Base-by-base conservation (phyloP, 2,888 invertebrate species). In the Drosophila limbata region DNA sequence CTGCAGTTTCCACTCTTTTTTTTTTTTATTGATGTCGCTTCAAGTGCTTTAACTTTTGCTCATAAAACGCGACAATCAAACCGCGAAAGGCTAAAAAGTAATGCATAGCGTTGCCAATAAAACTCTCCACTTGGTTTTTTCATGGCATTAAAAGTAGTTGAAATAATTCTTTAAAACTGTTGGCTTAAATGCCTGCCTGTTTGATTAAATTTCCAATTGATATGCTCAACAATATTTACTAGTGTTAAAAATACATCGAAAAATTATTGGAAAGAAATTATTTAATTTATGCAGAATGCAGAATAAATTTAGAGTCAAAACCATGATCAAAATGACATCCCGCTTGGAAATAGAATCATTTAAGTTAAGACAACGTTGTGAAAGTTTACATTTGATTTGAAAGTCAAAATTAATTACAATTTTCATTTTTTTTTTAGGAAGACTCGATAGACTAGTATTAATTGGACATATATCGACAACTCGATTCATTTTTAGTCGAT, bases 11-110 rank as follows among this genome's bases (percentile, higher is more conserved):
- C 62, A 39, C 67, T 45, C 8, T 10, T 10, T 65, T 56, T 17
- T 56, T 17, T 31, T 77, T 79, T 80, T 79, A 80, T 79, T 70
- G 70, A 66, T 76, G 79, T 76, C 79, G 65, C 64, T 78, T 68
- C 73, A 80, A 79, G 81, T 64, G 78, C 59, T 70, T 81, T 79
- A 70, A 76, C 69, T 76, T 69, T 39, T 25, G 53, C 69, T 50
- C 78, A 73, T 79, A 78, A 79, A 79, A 64, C 10, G 69, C 59
- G 69, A 59, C 77, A 75, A 59, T 64, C 69, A 63, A 79, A 79
- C 53, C 69, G 74, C 68, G 59, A 31, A 28, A 17, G 9, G 55
- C 33, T 63, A 48, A 62, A 69, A 72, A 62, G 63, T 67, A 74
- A 77, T 63, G 67, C 55, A 61, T 19, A 42, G 53, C 55, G 42